Conservation (phyloP, 2,888 invertebrate genomes). For the Sarcophaga caerulescens region DNA sequence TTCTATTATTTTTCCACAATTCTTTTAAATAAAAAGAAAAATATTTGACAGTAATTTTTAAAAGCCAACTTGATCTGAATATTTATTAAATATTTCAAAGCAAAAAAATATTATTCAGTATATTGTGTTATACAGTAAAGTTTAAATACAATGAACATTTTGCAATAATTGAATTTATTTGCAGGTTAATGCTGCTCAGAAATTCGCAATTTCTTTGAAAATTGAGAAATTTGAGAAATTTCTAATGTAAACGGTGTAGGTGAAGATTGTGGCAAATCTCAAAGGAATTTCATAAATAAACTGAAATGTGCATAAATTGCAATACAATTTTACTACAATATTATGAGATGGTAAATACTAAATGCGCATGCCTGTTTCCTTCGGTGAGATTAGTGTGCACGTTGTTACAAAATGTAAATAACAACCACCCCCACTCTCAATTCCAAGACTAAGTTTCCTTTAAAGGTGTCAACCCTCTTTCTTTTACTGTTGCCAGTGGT, state of each 20-base stretch:
- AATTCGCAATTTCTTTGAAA: too few relatives aligned
- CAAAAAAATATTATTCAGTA: too few relatives aligned
- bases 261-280: constrained; percentile 24
- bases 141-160: too few relatives aligned
- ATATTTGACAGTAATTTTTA: constrained; percentile 2
- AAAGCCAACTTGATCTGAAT: not conserved
- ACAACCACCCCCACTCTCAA: constrained; percentile 59
- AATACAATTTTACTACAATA: constrained; percentile 45
- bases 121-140: too few relatives aligned
- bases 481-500: not conserved
- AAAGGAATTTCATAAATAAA: constrained; percentile 48
- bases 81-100: too few relatives aligned
- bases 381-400: constrained; percentile 32
- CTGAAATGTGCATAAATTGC: constrained; percentile 55
- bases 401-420: constrained; percentile 60
- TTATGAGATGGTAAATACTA: not conserved
- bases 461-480: not conserved
- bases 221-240: too few relatives aligned
- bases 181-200: too few relatives aligned
- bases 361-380: constrained; percentile 26
- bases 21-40: not conserved
- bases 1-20: not conserved
- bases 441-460: not conserved
- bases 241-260: not conserved
- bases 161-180: too few relatives aligned